Base-by-base conservation (phyloP, 2,113 vertebrate genomes). In the Mastomys natalensis region DNA sequence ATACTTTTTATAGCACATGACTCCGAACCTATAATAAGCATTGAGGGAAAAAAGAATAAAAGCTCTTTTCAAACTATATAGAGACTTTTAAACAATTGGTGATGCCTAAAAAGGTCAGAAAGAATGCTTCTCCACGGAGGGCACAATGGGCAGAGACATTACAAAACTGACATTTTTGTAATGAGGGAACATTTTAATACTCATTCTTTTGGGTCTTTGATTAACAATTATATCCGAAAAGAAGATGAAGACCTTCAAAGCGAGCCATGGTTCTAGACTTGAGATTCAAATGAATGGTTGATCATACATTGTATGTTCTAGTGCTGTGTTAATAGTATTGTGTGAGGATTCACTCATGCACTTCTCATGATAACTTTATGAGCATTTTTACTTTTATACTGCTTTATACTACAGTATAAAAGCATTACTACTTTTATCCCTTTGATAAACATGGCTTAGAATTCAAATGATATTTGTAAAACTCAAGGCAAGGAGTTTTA, bases 51-150 rank as follows among this genome's bases (percentile, higher is more conserved):
- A 96, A 37, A 97, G 11, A 86, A 58, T 9, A 93, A 95, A 98
- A 95, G 15, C 17, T 86, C 88, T 97, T 97, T 97, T 45, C 51
- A 94, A 97, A 97, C 97, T 96, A 96, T 68, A 87, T 82, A 40
- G 95, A 66, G 45, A 97, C 94, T 95, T 94, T 91, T 34, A 98
- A 97, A 97, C 87, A 98, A 96, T 93, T 94, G 87, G 87, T 34
- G 84, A 84, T 77, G 89, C 45, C 85, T 96, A 91, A 98, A 37
- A 91, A 97, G 94, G 53, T 94, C 90, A 97, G 92, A 94, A 78
- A 81, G 72, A 96, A 74, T 62, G 29, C 43, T 16, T 87, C 11
- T 91, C 15, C 37, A 74, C 45, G 85, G 31, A 97, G 95, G 97
- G 87, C 72, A 94, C 96, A 73, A 94, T 3, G 82, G 89, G 88